phyloP scores from a whole-genome alignment of 1,140 invertebrate species.

The Laupala kohalensis region DNA sequence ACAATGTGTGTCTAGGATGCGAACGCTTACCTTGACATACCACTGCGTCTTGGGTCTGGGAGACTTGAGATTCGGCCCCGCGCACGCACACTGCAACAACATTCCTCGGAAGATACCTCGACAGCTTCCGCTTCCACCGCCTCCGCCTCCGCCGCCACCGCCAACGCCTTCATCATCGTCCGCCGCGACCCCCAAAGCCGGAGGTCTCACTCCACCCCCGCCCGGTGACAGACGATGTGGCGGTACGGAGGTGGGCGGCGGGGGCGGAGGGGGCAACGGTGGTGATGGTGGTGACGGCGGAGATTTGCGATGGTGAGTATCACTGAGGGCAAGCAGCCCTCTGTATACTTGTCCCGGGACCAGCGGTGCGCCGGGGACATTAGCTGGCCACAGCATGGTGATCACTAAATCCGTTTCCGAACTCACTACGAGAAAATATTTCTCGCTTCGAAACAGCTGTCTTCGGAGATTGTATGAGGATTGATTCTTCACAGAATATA shows the following conservation, averaged over 20 bases:
- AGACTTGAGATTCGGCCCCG: conserved; percentile 20
- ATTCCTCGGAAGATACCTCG: conserved; percentile 2
- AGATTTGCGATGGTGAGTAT: background rate
- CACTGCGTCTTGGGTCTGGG: conserved; percentile 25
- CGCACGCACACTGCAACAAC: conserved; percentile 25
- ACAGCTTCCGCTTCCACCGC: background rate
- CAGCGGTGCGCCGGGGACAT: background rate
- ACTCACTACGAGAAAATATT: too few relatives aligned
- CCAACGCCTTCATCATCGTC: too few relatives aligned
- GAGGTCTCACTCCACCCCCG: too few relatives aligned
- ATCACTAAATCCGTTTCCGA: too few relatives aligned
- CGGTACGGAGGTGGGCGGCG: conserved; percentile 6
- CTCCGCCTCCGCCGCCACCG: too few relatives aligned
- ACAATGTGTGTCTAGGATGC: too few relatives aligned
- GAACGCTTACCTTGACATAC: conserved; percentile 33
- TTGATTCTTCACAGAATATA: too few relatives aligned
- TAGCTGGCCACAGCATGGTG: conserved; percentile 4
- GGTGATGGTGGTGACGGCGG: background rate
- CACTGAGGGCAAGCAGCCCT: background rate
- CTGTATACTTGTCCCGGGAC: background rate
- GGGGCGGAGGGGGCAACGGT: conserved; percentile 18
- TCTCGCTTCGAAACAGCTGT: too few relatives aligned
- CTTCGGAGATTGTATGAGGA: too few relatives aligned
- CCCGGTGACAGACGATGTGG: background rate
- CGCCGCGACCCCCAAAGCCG: too few relatives aligned